Evolutionary conservation across 2,888 invertebrate species (phyloP), one percentile per base, ranked within the genome.

Genomic region (Papilio elwesi): DNA sequence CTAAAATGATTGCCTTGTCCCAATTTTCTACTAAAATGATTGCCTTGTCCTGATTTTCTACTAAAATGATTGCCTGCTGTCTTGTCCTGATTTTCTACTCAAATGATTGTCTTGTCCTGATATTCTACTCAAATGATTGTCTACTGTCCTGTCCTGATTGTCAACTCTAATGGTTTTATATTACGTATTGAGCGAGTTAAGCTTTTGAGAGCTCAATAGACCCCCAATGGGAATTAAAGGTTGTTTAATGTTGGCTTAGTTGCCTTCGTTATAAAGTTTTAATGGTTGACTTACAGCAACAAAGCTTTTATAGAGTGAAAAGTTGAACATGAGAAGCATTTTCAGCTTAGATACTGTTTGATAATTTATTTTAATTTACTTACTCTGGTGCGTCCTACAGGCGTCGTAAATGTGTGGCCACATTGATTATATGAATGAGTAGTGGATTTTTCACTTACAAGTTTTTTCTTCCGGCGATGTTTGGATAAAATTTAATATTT

Each of bases 231-330:
- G 59, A 7, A 7, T 36, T 26, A 26, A 36, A 38, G n/a, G 38
- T 38, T 8, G 36, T 57, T 26, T 53, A 53, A 53, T 26, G 55
- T 55, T 26, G 12, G 26, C 55, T 55, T 55, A 16, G 59, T 71
- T 71, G 57, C 62, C 67, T 74, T 78, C 76, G 74, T 78, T 77
- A 78, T 74, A 78, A 78, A 80, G 75, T 80, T 80, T 79, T 78
- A 79, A 80, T 79, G 78, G 76, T 67, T 55, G 68, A 73, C 67
- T 74, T 75, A 70, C n/a, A 47, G 9, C 59, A 71, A 62, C 71
- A 67, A 62, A 67, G 71, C 67, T 68, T 71, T 63, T 68, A 68
- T 55, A 68, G 52, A 73, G 48, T 73, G 12, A 13, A 73, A 51
- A 36, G 51, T 64, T 38, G 16, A 53, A 52, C 63, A 63, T 49